Percentiles rank a stretch among this genome's conserved stretches.
These are phyloP conservation scores for Dendronephthya gigantea DNA, from an alignment of 64 coral and sea anemone genomes.

Conservation along the genomic window DNA sequence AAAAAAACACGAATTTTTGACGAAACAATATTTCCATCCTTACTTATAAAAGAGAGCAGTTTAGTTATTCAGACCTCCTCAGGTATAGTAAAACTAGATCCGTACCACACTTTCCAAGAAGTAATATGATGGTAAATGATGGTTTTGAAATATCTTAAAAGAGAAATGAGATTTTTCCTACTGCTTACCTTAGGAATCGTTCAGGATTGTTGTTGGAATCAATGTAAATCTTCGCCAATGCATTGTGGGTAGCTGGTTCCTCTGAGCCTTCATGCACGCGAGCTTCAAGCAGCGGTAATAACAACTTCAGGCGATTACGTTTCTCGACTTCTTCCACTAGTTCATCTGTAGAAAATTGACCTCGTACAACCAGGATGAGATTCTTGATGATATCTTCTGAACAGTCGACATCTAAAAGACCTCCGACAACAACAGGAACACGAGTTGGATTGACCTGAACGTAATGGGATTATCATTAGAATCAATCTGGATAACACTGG, in stretches of 20 bases:
- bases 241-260: constrained; percentile 99
- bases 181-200: constrained; percentile 72
- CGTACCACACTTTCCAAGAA: too few species aligned
- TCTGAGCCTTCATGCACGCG: constrained; percentile 94
- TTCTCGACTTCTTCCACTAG: constrained; percentile 97
- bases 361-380: constrained; percentile 92
- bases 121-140: too few species aligned
- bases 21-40: too few species aligned
- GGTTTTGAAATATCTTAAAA: too few species aligned
- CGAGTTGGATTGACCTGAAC: constrained; percentile 84
- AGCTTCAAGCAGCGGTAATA: constrained; percentile 82
- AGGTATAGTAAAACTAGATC: too few species aligned
- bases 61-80: too few species aligned
- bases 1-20: not conserved
- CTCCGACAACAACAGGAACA: constrained; percentile 81
- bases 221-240: constrained; percentile 96
- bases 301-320: constrained; percentile 76
- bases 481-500: too few species aligned
- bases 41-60: too few species aligned
- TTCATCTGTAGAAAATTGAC: constrained; percentile 96
- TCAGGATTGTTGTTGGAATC: constrained; percentile 96
- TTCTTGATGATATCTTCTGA: constrained; percentile 94
- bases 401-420: constrained; percentile 83
- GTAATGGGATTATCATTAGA: not conserved
- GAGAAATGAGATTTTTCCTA: too few species aligned